These are phyloP conservation scores for Ormyrus labotus DNA, from an alignment of 2,888 invertebrate genomes.

Conservation along the genomic window DNA sequence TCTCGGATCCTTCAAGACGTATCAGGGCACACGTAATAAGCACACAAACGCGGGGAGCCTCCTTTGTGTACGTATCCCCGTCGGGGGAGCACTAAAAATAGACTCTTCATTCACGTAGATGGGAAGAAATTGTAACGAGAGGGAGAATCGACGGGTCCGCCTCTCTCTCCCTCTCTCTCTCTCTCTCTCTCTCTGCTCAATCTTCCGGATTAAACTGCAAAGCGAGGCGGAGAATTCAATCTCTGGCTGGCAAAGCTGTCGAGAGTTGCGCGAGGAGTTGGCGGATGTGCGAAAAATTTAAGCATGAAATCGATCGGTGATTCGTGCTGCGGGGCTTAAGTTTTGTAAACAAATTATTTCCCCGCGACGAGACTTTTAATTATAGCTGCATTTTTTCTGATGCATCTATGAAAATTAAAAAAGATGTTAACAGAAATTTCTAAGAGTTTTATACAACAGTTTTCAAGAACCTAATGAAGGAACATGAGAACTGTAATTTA, in stretches of 20 bases:
- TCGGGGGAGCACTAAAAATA: slow-evolving; percentile 35
- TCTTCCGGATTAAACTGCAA: slow-evolving; percentile 39
- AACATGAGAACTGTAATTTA: no score
- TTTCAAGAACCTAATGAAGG: no score
- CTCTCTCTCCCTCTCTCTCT: neutral
- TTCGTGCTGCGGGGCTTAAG: no score
- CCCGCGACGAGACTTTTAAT: no score
- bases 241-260: neutral
- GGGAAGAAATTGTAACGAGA: slow-evolving; percentile 41
- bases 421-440: no score
- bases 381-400: no score
- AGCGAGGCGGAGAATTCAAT: slow-evolving; percentile 32
- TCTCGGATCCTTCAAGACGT: neutral
- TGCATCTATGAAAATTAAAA: no score
- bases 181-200: slow-evolving; percentile 21
- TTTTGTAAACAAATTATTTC: no score
- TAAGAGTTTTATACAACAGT: no score
- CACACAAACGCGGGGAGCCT: neutral
- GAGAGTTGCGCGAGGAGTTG: no score
- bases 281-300: no score
- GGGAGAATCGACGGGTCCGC: neutral
- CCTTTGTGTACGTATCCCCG: neutral
- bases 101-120: slow-evolving; percentile 43
- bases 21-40: slow-evolving; percentile 11
- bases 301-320: no score